Evolutionary conservation across 2,797 vertebrate genomes (phyloP), one percentile per base, ranked within the genome.

Genomic region (Neosilurus hyrtlii): DNA sequence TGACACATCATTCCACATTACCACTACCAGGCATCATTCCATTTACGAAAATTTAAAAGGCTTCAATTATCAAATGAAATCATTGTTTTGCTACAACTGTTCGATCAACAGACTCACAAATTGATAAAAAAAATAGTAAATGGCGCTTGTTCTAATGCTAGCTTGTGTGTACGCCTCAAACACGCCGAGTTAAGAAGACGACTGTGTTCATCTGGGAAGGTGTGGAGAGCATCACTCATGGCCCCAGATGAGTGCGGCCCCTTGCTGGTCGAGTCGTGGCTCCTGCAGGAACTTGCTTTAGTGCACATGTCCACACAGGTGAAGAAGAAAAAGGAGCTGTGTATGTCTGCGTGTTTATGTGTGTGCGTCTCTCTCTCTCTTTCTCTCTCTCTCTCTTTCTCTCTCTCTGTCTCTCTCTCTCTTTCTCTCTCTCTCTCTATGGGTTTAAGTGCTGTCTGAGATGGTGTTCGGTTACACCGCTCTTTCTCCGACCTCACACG

Each of bases 371-470:
- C 51, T 54, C 14, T 73, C 30, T 67, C 30, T 65, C 62, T 65
- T 4, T 59, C 20, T 73, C 51, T 54, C 14, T 73, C 30, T 67
- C 15, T 65, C 62, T 65, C n/a, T 65, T 22, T 24, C 22, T 62
- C 37, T 67, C 66, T 86, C 37, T 56, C 72, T 59, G 51, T 30
- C 52, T 59, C 5, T 75, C 3, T 74, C 51, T 56, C 24, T 72
- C n/a, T 54, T 12, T 72, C 72, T 57, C 18, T 43, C 57, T 76
- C 30, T 61, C 56, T 62, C 82, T 82, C 73, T 85, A 30, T 81
- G 86, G 87, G 87, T 92, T 91, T 91, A 92, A 92, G 92, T 91
- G 91, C 90, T 91, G 90, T 92, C 90, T 91, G 84, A 89, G 86
- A 88, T 86, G 88, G 91, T 92, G 87, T 91, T 90, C 85, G 86